Conservation (phyloP, 30 jellyfish, hydroid and myxozoan genomes). For the Hydractinia echinata region DNA sequence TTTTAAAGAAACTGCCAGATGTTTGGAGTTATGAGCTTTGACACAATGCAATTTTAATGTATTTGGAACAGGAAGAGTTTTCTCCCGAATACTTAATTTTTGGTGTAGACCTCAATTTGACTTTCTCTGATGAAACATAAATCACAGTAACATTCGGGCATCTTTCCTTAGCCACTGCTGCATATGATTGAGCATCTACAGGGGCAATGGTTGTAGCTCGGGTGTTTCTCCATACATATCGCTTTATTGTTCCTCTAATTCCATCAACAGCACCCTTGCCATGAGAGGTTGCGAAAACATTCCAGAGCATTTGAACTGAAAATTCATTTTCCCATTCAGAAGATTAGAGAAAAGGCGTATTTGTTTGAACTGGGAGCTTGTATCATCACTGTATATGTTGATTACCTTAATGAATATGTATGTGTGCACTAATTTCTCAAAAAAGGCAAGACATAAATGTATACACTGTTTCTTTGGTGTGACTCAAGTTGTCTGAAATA, state of each 20-base stretch:
- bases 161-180: background rate
- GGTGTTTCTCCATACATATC: constrained; percentile 36
- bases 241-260: constrained; percentile 42
- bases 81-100: too few relatives aligned
- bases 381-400: constrained; percentile 17
- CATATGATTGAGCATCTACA: constrained; percentile 1
- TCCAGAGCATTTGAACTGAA: background rate
- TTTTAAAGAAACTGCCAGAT: too few relatives aligned
- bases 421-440: background rate
- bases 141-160: background rate
- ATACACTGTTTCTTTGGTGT: constrained; percentile 46
- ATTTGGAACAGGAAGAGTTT: too few relatives aligned
- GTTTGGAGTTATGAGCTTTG: too few relatives aligned
- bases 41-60: too few relatives aligned
- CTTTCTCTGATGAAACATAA: too few relatives aligned
- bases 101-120: too few relatives aligned
- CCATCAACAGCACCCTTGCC: constrained; percentile 1
- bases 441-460: background rate
- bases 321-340: constrained; percentile 15
- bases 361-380: constrained; percentile 32
- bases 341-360: background rate
- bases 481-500: constrained; percentile 39
- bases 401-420: background rate
- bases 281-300: background rate
- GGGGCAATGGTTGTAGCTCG: background rate